Conservation (phyloP, 2,888 invertebrate species). For the Apeira syringaria region DNA sequence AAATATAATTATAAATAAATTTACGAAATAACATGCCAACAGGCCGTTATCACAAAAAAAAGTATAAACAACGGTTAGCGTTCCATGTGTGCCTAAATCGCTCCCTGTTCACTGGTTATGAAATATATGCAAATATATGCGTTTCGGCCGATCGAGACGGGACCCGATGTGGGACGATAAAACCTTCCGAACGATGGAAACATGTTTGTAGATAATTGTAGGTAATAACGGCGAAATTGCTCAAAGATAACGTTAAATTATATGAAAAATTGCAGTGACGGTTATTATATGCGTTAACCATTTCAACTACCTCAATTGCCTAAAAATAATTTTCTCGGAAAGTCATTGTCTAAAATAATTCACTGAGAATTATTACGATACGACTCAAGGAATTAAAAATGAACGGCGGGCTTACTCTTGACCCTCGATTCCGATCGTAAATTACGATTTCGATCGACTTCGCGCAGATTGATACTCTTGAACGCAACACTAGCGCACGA, state of each 20-base stretch:
- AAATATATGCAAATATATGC: slow-evolving; percentile 82
- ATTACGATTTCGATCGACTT: too few species aligned
- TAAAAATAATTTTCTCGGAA: too few species aligned
- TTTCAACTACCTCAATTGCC: too few species aligned
- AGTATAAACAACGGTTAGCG: slow-evolving; percentile 67
- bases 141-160: slow-evolving; percentile 39
- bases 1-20: too few species aligned
- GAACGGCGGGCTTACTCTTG: too few species aligned
- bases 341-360: too few species aligned
- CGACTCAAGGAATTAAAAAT: too few species aligned
- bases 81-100: slow-evolving; percentile 80
- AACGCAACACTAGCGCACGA: too few species aligned
- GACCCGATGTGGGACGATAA: slow-evolving; percentile 27
- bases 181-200: slow-evolving; percentile 16
- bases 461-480: too few species aligned
- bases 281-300: neutral
- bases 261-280: slow-evolving; percentile 2
- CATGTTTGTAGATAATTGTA: slow-evolving; percentile 18
- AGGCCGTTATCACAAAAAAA: slow-evolving; percentile 41
- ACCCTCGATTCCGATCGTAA: too few species aligned
- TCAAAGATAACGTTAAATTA: neutral
- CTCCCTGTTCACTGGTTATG: slow-evolving; percentile 79
- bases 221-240: slow-evolving; percentile 9
- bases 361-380: too few species aligned
- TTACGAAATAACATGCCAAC: slow-evolving; percentile 1